These are phyloP conservation scores for Lasioglossum zephyrum DNA, from an alignment of 2,888 invertebrate species.

Conservation along the genomic window DNA sequence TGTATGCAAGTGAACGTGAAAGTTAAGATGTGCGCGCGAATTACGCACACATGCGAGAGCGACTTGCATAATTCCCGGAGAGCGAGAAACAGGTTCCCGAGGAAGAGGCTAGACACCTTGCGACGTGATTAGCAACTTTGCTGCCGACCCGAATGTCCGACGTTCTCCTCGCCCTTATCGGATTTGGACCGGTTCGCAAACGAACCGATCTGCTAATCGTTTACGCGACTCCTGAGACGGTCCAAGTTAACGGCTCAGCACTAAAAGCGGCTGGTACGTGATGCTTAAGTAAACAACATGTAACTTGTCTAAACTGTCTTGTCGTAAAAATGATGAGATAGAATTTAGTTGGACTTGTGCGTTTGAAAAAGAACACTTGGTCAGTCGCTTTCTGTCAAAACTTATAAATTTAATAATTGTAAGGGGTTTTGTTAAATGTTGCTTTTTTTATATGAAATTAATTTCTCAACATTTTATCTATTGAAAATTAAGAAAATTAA, in stretches of 20 bases:
- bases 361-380: background rate
- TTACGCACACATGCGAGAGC: constrained; percentile 24
- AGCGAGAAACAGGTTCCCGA: constrained; percentile 40
- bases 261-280: background rate
- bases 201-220: constrained; percentile 7
- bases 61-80: constrained; percentile 49
- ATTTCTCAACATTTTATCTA: background rate
- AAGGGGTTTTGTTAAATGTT: background rate
- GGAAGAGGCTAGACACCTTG: constrained; percentile 9
- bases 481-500: background rate
- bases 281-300: background rate
- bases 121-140: constrained; percentile 8
- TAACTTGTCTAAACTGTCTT: background rate
- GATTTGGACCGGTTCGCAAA: background rate
- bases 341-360: background rate
- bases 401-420: background rate
- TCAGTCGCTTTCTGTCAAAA: background rate
- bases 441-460: background rate
- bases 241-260: background rate
- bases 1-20: constrained; percentile 44
- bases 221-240: background rate
- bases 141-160: background rate
- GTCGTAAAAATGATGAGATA: background rate
- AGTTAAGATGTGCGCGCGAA: constrained; percentile 49
- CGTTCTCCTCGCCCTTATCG: constrained; percentile 11